Evolutionary conservation across 2,113 vertebrate species (phyloP).

Genomic region (Lontra canadensis): DNA sequence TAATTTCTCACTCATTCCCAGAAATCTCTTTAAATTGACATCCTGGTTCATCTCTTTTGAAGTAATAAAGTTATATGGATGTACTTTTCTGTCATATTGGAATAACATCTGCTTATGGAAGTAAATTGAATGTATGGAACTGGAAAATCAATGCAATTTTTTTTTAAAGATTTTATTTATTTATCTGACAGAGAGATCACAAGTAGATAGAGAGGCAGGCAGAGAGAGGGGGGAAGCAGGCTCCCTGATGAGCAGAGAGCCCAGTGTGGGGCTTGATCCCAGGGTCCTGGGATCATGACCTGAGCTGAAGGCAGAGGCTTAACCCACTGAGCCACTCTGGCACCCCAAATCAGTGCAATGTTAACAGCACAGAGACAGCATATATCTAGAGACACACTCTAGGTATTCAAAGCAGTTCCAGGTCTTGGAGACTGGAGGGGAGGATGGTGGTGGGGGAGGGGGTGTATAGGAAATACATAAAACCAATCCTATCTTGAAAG

Average conservation of each 20-base stretch:
- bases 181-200: too few relatives aligned
- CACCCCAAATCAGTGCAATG: neutral
- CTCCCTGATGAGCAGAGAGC: too few relatives aligned
- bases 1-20: neutral
- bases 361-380: neutral
- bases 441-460: accelerated
- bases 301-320: too few relatives aligned
- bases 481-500: neutral
- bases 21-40: neutral
- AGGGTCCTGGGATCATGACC: too few relatives aligned
- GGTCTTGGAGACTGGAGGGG: neutral
- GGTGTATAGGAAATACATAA: neutral
- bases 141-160: neutral
- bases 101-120: neutral
- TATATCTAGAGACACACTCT: neutral
- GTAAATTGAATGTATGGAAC: neutral
- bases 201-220: too few relatives aligned
- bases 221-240: too few relatives aligned
- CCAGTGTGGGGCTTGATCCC: too few relatives aligned
- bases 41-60: neutral
- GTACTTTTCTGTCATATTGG: neutral
- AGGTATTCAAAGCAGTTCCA: neutral
- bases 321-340: too few relatives aligned
- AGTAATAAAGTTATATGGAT: neutral
- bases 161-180: too few relatives aligned